These are phyloP conservation scores for Camponotus floridanus DNA, from an alignment of 1,140 invertebrate genomes.

Conservation along the genomic window DNA sequence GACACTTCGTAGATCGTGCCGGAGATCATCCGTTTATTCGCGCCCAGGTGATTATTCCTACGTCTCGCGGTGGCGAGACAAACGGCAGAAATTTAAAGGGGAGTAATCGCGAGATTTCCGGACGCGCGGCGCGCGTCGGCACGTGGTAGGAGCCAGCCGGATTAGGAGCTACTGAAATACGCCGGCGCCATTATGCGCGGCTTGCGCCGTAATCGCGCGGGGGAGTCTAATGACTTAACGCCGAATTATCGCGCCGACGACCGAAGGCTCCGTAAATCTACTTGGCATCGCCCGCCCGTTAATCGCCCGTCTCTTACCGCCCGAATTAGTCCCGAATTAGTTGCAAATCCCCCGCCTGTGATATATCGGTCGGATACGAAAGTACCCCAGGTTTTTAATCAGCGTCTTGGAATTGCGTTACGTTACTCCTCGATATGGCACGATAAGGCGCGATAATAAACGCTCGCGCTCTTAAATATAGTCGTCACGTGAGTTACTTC, in stretches of 20 bases:
- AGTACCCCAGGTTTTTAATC: constrained; percentile 44
- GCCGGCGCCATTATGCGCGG: constrained; percentile 67
- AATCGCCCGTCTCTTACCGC: constrained; percentile 66
- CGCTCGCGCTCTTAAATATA: constrained; percentile 38
- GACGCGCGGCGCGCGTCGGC: constrained; percentile 28
- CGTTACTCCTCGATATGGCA: constrained; percentile 8
- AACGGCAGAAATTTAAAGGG: constrained; percentile 23
- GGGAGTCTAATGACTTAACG: constrained; percentile 73
- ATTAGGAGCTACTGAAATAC: constrained; percentile 69
- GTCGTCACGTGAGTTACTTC: constrained; percentile 54
- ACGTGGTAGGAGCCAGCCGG: constrained; percentile 47
- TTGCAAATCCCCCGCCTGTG: background rate
- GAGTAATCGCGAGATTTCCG: constrained; percentile 65
- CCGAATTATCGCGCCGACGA: constrained; percentile 71
- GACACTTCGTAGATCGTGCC: constrained; percentile 73
- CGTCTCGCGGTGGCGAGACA: constrained; percentile 24
- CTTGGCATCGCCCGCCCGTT: constrained; percentile 50
- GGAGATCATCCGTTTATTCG: constrained; percentile 69
- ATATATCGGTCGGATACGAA: background rate
- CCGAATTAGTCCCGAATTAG: constrained; percentile 70
- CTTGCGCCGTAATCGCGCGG: constrained; percentile 69
- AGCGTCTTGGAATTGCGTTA: background rate
- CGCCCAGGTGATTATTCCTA: constrained; percentile 61
- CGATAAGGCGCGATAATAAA: constrained; percentile 32
- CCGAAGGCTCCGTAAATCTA: constrained; percentile 72